A percentile compares a stretch with the other conserved stretches of the same genome.
Evolutionary conservation across 2,888 invertebrate genomes (phyloP).

Genomic region (Cantharis rustica): DNA sequence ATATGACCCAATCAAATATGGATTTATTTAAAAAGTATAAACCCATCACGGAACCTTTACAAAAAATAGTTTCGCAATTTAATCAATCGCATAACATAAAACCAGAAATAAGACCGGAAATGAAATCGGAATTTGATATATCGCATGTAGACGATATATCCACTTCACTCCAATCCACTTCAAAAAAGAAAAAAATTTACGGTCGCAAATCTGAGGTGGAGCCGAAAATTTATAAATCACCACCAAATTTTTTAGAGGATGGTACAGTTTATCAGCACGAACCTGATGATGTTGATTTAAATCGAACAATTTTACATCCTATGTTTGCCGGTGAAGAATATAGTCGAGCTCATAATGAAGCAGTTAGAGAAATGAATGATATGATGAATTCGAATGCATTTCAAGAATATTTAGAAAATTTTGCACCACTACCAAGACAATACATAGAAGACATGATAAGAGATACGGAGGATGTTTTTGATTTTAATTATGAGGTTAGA

Average conservation of each 20-base stretch:
- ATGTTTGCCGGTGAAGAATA: neutral
- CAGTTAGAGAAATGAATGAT: neutral
- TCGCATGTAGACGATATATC: no score
- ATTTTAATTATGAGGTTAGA: neutral
- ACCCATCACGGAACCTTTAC: no score
- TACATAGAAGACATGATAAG: neutral
- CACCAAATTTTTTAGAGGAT: no score
- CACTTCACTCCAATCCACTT: no score
- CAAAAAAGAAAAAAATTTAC: neutral
- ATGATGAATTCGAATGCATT: neutral
- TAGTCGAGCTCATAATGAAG: neutral
- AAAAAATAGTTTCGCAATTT: neutral
- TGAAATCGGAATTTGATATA: neutral
- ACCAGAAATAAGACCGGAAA: neutral
- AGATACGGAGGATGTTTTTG: neutral
- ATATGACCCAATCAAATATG: no score
- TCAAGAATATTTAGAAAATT: neutral
- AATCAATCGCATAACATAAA: no score
- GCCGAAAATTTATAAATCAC: neutral
- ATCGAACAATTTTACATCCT: no score
- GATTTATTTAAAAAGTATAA: no score
- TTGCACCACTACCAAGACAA: neutral
- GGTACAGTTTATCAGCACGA: no score
- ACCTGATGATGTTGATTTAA: no score
- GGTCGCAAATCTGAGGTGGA: neutral